Evolutionary conservation across 2,888 invertebrate species (phyloP).

Genomic region (Drosophila rubida): DNA sequence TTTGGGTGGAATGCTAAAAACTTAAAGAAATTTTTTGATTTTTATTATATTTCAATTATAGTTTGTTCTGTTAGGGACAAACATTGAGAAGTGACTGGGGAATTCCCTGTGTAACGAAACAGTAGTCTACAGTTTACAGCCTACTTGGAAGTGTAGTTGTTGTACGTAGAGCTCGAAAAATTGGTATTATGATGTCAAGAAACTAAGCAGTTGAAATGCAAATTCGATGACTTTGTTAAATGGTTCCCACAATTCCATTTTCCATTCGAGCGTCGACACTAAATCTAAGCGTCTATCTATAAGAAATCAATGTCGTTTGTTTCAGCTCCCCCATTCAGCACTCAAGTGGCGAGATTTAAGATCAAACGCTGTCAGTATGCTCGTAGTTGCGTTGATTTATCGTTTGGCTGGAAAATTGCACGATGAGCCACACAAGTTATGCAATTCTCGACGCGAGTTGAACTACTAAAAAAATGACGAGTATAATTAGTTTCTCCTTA

Average conservation of each 20-base stretch:
- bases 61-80: neutral
- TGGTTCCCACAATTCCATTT: constrained; percentile 52
- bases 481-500: constrained; percentile 7
- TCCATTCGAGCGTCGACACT: constrained; percentile 27
- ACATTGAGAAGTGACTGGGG: constrained; percentile 5
- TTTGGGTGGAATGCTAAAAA: neutral
- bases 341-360: constrained; percentile 35
- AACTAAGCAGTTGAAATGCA: constrained; percentile 21
- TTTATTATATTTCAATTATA: neutral
- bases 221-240: constrained; percentile 36
- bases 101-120: accelerated
- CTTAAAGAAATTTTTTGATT: neutral
- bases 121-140: neutral
- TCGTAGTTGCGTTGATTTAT: constrained; percentile 47
- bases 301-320: constrained; percentile 39
- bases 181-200: constrained; percentile 10
- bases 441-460: constrained; percentile 21
- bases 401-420: constrained; percentile 16
- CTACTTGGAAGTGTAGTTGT: neutral
- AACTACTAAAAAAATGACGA: constrained; percentile 27
- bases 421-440: constrained; percentile 15
- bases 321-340: constrained; percentile 1
- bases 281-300: constrained; percentile 40
- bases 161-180: neutral
- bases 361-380: constrained; percentile 15